Base-by-base conservation (phyloP, 2,113 vertebrate species). In the Pseudopodoces humilis region DNA sequence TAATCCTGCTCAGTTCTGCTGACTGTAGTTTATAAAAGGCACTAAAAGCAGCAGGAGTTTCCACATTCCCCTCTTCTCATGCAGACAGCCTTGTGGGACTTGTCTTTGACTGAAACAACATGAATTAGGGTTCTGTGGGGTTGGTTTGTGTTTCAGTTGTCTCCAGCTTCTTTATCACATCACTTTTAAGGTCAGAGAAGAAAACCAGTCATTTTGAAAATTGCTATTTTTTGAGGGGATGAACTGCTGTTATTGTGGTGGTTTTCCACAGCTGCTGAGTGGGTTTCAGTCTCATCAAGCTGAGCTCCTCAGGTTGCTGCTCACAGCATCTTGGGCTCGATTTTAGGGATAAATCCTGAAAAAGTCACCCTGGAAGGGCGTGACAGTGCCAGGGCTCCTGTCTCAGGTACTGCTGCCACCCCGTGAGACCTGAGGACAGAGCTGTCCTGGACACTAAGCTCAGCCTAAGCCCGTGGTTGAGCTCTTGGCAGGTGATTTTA, bases 1-100 rank as follows among this genome's bases (percentile, higher is more conserved):
- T 58, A 50, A 49, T 35, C 14, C 44, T 72, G 13, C 69, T 83
- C 47, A n/a, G 28, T 83, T 95, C 59, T 93, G 84, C 93, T 95
- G 84, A 72, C 87, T 90, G 20, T 31, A 25, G 50, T 59, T 85
- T 87, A 62, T n/a, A 19, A 74, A 72, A 90, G 64, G 50, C 93
- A 69, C 28, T 92, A 88, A 88, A 89, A 94, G 35, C 96, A 94
- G 75, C 87, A 83, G 87, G 90, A 70, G 44, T 31, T 93, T 77
- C 79, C 47, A 47, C 21, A 35, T 77, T 80, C 17, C 17, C 65
- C 16, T 77, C 74, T 67, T 39, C 62, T 76, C 10, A 3, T 23
- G 59, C 68, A 94, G 87, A 49, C 69, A 89, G 90, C 47, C 21
- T 91, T 91, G 86, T 82, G 63, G 82, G 92, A 24, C 63, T 83